A percentile compares a stretch with the other conserved stretches of the same genome.
These are phyloP conservation scores for Mythimna albipuncta DNA, from an alignment of 2,888 invertebrate species.

Conservation along the genomic window DNA sequence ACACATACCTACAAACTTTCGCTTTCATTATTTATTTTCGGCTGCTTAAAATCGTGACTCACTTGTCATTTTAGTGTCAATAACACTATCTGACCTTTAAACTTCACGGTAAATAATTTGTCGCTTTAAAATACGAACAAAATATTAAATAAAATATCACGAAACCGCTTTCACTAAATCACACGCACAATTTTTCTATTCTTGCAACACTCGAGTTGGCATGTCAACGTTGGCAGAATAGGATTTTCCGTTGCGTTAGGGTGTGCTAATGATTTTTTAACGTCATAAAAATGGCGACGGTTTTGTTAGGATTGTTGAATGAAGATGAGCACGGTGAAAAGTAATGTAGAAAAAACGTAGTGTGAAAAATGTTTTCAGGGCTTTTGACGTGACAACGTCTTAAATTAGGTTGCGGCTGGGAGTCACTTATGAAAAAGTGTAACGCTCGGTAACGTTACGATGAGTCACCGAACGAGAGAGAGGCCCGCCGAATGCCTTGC, in stretches of 20 bases:
- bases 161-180: slow-evolving; percentile 34
- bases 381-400: no score
- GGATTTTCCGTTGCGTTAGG: slow-evolving; percentile 57
- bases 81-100: neutral
- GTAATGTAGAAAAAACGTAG: slow-evolving; percentile 51
- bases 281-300: slow-evolving; percentile 64
- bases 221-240: slow-evolving; percentile 56
- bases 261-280: slow-evolving; percentile 68
- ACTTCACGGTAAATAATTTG: neutral
- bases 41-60: no score
- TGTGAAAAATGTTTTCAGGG: slow-evolving; percentile 33
- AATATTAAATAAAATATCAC: neutral
- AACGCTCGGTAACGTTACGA: no score
- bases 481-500: no score
- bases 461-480: no score
- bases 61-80: neutral
- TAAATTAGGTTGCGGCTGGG: no score
- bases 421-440: no score
- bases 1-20: no score
- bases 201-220: slow-evolving; percentile 48
- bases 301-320: slow-evolving; percentile 60
- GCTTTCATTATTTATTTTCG: neutral
- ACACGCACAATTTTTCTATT: slow-evolving; percentile 42
- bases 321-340: slow-evolving; percentile 54
- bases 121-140: neutral